phyloP scores from a whole-genome alignment of 2,113 vertebrate genomes.

The Dendrocopos noguchii region DNA sequence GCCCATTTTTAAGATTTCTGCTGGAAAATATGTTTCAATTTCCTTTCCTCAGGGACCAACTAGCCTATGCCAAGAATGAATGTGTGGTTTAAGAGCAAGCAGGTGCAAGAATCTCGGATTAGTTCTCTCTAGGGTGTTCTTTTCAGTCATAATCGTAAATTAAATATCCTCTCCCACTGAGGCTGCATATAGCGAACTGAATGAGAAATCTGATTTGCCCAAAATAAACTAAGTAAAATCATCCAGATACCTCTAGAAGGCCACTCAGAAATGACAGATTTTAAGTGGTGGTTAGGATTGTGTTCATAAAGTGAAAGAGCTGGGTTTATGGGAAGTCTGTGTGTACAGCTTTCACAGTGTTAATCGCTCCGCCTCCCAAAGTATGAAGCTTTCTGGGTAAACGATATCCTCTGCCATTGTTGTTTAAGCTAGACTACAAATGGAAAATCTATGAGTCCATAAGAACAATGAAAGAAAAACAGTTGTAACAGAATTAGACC shows the following conservation, averaged over 20 bases:
- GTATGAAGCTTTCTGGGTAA: neutral
- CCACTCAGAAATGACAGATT: neutral
- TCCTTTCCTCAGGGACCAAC: slow-evolving; percentile 5
- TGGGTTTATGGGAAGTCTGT: neutral
- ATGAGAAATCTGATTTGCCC: neutral
- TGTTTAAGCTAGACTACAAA: neutral
- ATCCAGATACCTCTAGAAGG: neutral
- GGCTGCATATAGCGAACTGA: neutral
- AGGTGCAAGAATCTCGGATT: neutral
- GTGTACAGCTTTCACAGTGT: neutral
- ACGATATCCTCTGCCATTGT: neutral
- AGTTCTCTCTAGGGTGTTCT: neutral
- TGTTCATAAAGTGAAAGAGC: neutral
- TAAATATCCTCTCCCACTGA: neutral
- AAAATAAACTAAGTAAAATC: neutral
- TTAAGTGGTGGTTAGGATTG: neutral
- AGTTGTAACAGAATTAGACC: neutral
- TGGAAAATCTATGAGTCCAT: neutral
- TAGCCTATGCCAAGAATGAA: neutral
- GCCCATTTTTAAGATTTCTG: neutral
- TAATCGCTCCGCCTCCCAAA: neutral
- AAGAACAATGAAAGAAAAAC: neutral
- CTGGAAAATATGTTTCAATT: neutral
- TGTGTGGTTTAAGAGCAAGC: neutral
- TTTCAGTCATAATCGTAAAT: neutral